Evolutionary conservation across 2,888 invertebrate species (phyloP), one percentile per base, ranked within the genome.

Genomic region (Melanostoma mellinum): DNA sequence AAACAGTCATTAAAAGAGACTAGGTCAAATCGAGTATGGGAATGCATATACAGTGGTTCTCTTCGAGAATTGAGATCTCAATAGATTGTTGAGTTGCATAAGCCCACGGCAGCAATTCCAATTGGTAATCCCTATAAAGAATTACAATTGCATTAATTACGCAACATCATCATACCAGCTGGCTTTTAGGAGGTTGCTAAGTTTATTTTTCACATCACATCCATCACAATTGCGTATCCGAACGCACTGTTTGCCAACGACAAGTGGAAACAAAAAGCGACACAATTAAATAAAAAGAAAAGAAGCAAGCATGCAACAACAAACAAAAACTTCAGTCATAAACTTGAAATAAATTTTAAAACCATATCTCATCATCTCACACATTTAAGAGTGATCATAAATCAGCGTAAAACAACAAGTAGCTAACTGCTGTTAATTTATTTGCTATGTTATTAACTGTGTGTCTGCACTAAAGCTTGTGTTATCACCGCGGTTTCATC

Each of bases 381-480:
- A 80, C 75, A 80, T 67, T 80, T 80, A 80, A 74, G 79, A 72
- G 79, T 44, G 67, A 85, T 76, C 80, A 80, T 80, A 85, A 85
- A 80, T 80, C 85, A 85, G 80, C 85, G 75, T 71, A 79, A 85
- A 80, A 82, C 80, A 74, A 84, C 85, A 63, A 76, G 80, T 80
- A 85, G 80, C 85, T 72, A 85, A 76, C 85, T 80, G 75, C 85
- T 85, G 85, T 85, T 85, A 85, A 85, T 80, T 85, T 85, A 85
- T 85, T 76, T 85, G 80, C 80, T 76, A 76, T 85, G 80, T 85
- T 85, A 85, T 80, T 85, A 80, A 80, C 85, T 85, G 75, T 80
- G 79, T 84, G 84, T 67, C 71, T 79, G 84, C 71, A 75, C 74
- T 79, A 75, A 79, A 84, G 84, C 61, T 61, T 48, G 32, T 53